Evolutionary conservation across 2,888 invertebrate genomes (phyloP).

Genomic region (Brachyptera putata): DNA sequence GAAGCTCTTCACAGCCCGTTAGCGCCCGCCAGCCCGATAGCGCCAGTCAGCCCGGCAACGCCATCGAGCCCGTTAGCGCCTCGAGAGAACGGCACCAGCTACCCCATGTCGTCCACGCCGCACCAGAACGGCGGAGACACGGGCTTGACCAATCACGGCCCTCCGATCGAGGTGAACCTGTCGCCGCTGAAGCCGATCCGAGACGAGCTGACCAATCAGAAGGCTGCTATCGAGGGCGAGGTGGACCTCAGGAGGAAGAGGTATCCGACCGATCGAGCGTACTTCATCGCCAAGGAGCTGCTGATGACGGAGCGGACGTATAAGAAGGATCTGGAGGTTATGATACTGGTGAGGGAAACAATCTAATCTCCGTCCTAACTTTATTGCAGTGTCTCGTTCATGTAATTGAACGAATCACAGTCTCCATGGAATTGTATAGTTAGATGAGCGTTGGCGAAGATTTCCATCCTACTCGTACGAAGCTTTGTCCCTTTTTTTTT

Average conservation of each 20-base stretch:
- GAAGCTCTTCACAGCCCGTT: neutral
- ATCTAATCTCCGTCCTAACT: too few species aligned
- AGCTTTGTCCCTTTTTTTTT: too few species aligned
- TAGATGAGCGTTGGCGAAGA: too few species aligned
- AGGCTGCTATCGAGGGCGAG: slow-evolving; percentile 26
- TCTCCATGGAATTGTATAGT: too few species aligned
- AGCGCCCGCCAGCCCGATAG: neutral
- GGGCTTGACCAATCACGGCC: slow-evolving; percentile 18
- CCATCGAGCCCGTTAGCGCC: neutral
- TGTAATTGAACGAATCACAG: too few species aligned
- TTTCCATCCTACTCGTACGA: too few species aligned
- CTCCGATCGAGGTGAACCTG: slow-evolving; percentile 13
- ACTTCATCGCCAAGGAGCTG: slow-evolving; percentile 87
- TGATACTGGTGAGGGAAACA: slow-evolving; percentile 75
- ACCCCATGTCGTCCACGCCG: slow-evolving; percentile 23
- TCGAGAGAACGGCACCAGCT: neutral
- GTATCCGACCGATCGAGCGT: slow-evolving; percentile 65
- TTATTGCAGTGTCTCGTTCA: too few species aligned
- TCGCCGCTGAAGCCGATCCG: slow-evolving; percentile 41
- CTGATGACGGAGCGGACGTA: slow-evolving; percentile 95
- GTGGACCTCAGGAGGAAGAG: slow-evolving; percentile 42
- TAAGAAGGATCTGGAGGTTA: slow-evolving; percentile 87
- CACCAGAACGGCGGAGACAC: slow-evolving; percentile 3
- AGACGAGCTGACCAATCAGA: slow-evolving; percentile 35
- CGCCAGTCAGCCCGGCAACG: neutral